Evolutionary conservation across 2,797 vertebrate species (phyloP).

Genomic region (Babyrousa celebensis): DNA sequence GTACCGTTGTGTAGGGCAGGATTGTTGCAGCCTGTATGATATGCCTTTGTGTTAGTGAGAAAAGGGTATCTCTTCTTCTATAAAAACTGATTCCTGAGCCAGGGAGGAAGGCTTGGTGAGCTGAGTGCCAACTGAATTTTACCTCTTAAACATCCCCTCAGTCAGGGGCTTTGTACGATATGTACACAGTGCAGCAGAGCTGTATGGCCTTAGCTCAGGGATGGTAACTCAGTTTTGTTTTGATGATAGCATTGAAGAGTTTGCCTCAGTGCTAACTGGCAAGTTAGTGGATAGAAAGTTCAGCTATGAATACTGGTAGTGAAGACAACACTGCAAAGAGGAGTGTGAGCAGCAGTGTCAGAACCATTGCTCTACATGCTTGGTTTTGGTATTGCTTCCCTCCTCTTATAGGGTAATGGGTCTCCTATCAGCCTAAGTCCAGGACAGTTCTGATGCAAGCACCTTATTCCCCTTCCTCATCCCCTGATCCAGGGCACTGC

Average conservation of each 20-base stretch:
- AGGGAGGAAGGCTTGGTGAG: neutral
- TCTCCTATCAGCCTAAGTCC: too few relatives aligned
- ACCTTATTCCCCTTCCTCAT: neutral
- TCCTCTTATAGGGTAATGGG: fast-evolving
- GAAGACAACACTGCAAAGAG: neutral
- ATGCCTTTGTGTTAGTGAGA: neutral
- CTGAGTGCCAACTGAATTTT: neutral
- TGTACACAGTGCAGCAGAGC: neutral
- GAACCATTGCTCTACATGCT: too few relatives aligned
- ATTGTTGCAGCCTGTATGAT: fast-evolving
- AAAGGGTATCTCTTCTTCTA: neutral
- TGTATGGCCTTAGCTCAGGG: neutral
- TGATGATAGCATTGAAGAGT: neutral
- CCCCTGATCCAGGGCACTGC: too few relatives aligned
- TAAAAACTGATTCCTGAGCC: neutral
- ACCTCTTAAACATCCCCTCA: neutral
- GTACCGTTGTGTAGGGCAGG: neutral
- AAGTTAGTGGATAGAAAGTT: neutral
- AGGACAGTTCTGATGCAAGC: too few relatives aligned
- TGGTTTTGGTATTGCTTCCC: neutral
- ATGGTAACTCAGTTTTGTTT: neutral
- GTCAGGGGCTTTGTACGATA: neutral
- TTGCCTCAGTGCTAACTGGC: neutral
- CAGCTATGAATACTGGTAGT: fast-evolving
- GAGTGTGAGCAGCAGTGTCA: fast-evolving